Conservation (phyloP, 2,888 invertebrate species). For the Nemurella pictetii region DNA sequence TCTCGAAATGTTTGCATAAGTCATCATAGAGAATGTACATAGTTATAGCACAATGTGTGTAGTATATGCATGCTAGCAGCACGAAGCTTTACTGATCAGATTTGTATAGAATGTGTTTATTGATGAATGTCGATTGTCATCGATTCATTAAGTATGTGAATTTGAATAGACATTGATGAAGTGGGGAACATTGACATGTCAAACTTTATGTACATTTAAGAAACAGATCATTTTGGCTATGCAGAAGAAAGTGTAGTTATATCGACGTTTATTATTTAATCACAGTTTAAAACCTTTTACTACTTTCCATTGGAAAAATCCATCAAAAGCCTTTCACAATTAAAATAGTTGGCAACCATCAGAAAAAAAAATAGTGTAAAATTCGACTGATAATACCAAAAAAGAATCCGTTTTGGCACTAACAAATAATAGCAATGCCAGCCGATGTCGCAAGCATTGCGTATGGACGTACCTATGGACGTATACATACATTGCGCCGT, state of each 20-base stretch:
- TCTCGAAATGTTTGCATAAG: constrained; percentile 6
- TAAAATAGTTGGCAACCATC: neutral
- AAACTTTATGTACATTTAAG: neutral
- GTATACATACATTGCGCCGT: neutral
- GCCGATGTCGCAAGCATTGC: neutral
- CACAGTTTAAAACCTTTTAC: neutral
- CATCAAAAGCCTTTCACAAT: neutral
- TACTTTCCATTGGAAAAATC: neutral
- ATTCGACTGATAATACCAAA: too few species aligned
- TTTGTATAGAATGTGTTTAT: neutral
- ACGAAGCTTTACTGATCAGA: neutral
- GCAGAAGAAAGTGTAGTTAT: neutral
- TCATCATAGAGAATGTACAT: neutral
- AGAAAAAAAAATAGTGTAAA: too few species aligned
- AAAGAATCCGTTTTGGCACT: neutral
- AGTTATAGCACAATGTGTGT: neutral
- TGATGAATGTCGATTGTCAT: neutral
- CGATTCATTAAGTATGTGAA: neutral
- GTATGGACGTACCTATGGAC: neutral
- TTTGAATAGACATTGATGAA: neutral
- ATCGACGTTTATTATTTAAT: neutral
- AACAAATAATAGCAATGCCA: neutral
- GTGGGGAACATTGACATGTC: neutral
- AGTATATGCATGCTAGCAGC: neutral
- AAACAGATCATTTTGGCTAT: neutral